A percentile compares a stretch with the other conserved stretches of the same genome.
These are phyloP conservation scores for Apistogramma diplotaenia DNA, from an alignment of 2,113 vertebrate genomes.

Conservation along the genomic window DNA sequence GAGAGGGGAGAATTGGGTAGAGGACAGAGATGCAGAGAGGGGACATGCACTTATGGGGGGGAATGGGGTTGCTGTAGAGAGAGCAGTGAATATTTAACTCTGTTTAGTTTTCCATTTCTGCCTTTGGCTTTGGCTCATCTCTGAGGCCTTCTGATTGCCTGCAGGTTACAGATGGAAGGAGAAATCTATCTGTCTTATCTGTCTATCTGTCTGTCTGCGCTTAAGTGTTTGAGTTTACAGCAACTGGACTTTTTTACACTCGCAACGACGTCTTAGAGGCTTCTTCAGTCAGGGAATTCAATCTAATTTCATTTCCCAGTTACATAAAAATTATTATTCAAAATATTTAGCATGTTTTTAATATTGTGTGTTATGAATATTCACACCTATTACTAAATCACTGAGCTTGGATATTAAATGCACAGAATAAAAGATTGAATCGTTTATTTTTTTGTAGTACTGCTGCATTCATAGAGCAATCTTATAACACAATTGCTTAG, in stretches of 20 bases:
- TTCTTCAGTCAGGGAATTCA: background rate
- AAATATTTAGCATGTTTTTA: background rate
- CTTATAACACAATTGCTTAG: background rate
- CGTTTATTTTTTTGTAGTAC: background rate
- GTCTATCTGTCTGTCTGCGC: too few species aligned
- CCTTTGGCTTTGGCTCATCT: constrained; percentile 7
- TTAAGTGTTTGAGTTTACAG: background rate
- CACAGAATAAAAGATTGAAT: background rate
- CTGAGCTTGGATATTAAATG: background rate
- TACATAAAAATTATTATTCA: background rate
- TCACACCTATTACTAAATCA: background rate
- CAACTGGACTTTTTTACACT: background rate
- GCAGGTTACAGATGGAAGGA: constrained; percentile 27
- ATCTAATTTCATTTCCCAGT: background rate
- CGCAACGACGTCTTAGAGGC: background rate
- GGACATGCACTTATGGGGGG: background rate
- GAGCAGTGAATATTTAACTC: constrained; percentile 60
- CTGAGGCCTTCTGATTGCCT: constrained; percentile 26
- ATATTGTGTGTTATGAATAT: background rate
- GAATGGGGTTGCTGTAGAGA: constrained; percentile 14
- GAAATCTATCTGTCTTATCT: background rate
- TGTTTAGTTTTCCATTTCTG: constrained; percentile 57
- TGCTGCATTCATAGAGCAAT: background rate
- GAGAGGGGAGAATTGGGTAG: background rate
- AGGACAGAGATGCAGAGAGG: constrained; percentile 1